phyloP scores from a whole-genome alignment of 2,797 vertebrate genomes.

The Muscicapa comitata region DNA sequence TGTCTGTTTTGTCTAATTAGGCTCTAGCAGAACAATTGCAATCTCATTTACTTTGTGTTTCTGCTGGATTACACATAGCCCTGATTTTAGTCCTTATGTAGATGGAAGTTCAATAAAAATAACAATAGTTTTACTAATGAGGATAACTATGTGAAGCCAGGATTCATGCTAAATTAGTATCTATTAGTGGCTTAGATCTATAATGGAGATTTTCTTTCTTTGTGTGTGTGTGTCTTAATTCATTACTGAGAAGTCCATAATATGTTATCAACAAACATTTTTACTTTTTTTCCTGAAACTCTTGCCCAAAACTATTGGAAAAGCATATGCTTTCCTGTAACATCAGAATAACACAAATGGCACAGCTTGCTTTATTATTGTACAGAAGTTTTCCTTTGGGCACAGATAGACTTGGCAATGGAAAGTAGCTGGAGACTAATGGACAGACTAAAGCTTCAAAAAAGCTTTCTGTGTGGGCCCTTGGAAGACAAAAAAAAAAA shows the following conservation, averaged over 20 bases:
- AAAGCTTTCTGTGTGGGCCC: neutral
- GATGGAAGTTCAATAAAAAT: neutral
- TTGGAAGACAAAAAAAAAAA: neutral
- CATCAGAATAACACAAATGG: neutral
- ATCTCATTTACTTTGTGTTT: neutral
- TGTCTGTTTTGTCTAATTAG: neutral
- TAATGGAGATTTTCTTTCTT: conserved; percentile 7
- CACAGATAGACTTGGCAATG: conserved; percentile 12
- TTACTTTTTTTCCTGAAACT: neutral
- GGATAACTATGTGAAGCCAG: neutral
- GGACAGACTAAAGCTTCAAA: neutral
- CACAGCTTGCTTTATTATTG: neutral
- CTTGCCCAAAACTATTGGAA: neutral
- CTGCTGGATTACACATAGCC: neutral
- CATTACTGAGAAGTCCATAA: neutral
- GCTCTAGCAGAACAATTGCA: neutral
- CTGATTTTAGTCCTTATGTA: neutral
- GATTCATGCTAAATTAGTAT: conserved; percentile 10
- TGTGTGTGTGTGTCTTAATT: neutral
- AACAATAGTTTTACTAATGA: neutral
- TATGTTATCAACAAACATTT: neutral
- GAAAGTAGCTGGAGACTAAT: conserved; percentile 1
- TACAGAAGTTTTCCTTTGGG: conserved; percentile 7
- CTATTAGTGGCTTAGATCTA: neutral
- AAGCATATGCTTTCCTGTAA: neutral